These are phyloP conservation scores for Physocephala rufipes DNA, from an alignment of 2,888 invertebrate genomes.

Conservation along the genomic window DNA sequence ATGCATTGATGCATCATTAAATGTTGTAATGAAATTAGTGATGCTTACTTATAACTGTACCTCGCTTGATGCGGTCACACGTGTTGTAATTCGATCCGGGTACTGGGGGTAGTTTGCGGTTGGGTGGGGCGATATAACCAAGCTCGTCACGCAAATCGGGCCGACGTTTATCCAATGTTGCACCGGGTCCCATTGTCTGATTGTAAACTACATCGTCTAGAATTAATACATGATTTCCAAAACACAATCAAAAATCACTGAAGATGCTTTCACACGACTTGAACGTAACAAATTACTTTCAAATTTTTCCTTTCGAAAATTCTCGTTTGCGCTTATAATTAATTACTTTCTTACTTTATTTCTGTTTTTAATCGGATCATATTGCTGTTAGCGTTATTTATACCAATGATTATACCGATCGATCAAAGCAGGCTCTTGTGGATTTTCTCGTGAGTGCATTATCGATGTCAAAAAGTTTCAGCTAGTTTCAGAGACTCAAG, in stretches of 20 bases:
- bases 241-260: slow-evolving; percentile 61
- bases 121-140: slow-evolving; percentile 92
- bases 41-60: slow-evolving; percentile 89
- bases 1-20: slow-evolving; percentile 52
- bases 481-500: not conserved
- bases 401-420: no score
- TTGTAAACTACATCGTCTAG: slow-evolving; percentile 92
- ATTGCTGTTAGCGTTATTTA: no score
- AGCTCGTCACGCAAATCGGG: slow-evolving; percentile 87
- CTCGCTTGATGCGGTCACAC: slow-evolving; percentile 92
- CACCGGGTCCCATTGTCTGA: slow-evolving; percentile 78
- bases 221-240: slow-evolving; percentile 66
- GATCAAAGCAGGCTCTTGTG: not conserved
- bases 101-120: slow-evolving; percentile 90
- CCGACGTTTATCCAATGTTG: slow-evolving; percentile 83
- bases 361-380: slow-evolving; percentile 59
- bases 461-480: slow-evolving; percentile 16
- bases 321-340: slow-evolving; percentile 42
- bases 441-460: not conserved
- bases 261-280: slow-evolving; percentile 65
- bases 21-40: slow-evolving; percentile 63
- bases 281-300: slow-evolving; percentile 17
- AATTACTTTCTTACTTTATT: slow-evolving; percentile 57
- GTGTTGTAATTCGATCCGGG: slow-evolving; percentile 94
- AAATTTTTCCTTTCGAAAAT: slow-evolving; percentile 35